phyloP scores from a whole-genome alignment of 2,888 invertebrate species.

The Archaeoteleia sp. region DNA sequence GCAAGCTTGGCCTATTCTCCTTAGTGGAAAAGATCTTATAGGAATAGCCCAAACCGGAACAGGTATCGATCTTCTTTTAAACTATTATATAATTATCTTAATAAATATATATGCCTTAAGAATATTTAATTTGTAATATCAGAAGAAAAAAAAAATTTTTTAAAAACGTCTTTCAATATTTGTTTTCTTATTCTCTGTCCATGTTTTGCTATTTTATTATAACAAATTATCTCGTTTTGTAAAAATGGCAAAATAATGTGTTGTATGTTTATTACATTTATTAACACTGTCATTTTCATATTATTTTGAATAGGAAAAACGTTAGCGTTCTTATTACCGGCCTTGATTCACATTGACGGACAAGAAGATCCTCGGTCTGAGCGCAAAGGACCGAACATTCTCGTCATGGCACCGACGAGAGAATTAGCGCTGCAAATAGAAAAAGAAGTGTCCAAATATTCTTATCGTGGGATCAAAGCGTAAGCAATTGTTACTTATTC shows the following conservation, averaged over 20 bases:
- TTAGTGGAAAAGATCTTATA: slow-evolving; percentile 94
- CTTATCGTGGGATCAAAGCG: slow-evolving; percentile 91
- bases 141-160: too few relatives aligned
- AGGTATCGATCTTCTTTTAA: slow-evolving; percentile 72
- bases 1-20: slow-evolving; percentile 95
- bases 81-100: background rate
- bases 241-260: too few relatives aligned
- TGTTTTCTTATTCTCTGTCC: too few relatives aligned
- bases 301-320: too few relatives aligned
- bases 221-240: too few relatives aligned
- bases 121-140: too few relatives aligned
- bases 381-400: slow-evolving; percentile 88
- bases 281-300: too few relatives aligned
- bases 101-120: background rate
- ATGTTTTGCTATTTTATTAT: too few relatives aligned
- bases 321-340: slow-evolving; percentile 93
- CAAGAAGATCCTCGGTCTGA: slow-evolving; percentile 85
- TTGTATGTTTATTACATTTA: too few relatives aligned
- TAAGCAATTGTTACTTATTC: too few relatives aligned
- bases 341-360: slow-evolving; percentile 92
- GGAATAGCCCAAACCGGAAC: slow-evolving; percentile 97
- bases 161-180: too few relatives aligned
- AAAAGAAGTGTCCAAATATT: slow-evolving; percentile 91
- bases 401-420: slow-evolving; percentile 94
- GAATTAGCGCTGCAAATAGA: slow-evolving; percentile 96